Percentiles rank a stretch among this genome's conserved stretches.
phyloP scores from a whole-genome alignment of 2,113 vertebrate species.

The Opisthocomus hoazin region DNA sequence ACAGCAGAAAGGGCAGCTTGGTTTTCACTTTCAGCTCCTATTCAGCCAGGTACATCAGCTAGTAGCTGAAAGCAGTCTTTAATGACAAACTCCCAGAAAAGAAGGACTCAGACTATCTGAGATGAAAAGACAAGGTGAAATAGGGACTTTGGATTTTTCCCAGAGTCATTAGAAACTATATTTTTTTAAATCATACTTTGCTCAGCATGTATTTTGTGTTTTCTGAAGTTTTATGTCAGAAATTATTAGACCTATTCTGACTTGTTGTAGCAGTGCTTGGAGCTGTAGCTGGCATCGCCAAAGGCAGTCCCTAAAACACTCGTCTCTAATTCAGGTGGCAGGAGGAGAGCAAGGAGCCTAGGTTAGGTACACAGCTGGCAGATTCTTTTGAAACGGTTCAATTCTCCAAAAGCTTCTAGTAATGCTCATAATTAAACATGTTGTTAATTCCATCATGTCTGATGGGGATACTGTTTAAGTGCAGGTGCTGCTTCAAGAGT shows the following conservation, averaged over 20 bases:
- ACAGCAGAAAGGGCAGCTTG: not conserved
- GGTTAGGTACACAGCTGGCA: not conserved
- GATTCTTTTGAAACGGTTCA: not conserved
- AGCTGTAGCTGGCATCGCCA: not conserved
- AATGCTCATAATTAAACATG: not conserved
- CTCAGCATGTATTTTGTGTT: not conserved
- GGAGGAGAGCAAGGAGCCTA: not conserved
- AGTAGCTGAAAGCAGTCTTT: not conserved
- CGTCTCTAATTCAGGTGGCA: not conserved
- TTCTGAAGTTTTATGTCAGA: not conserved
- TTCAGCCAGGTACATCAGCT: accelerated
- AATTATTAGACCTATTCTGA: not conserved
- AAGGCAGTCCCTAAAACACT: not conserved
- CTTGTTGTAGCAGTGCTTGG: not conserved
- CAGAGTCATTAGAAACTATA: not conserved
- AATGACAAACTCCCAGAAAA: not conserved
- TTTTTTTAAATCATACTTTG: not conserved
- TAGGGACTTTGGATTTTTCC: not conserved
- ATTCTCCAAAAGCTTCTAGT: not conserved
- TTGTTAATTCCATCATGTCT: not conserved
- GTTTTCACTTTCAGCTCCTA: not conserved
- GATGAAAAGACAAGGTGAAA: not conserved
- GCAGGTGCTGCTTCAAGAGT: not conserved
- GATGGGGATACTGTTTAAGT: not conserved
- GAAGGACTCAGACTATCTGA: not conserved